Conservation (phyloP, 2,797 vertebrate species). For the Halcyon chelicuti region DNA sequence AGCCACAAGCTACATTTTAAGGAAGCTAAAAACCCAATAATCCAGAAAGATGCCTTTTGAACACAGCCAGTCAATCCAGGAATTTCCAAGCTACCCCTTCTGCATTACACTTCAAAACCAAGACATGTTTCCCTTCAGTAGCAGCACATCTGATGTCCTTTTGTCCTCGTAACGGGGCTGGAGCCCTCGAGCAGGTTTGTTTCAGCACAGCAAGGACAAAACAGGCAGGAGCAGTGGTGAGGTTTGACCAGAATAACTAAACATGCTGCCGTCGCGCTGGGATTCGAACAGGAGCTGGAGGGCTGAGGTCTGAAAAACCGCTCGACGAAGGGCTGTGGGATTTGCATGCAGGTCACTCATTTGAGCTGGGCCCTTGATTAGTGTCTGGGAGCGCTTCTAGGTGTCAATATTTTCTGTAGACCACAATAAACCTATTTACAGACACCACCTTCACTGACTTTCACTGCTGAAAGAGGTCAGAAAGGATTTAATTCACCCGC, state of each 20-base stretch:
- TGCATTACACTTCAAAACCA: neutral
- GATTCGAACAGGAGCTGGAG: neutral
- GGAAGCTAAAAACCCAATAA: neutral
- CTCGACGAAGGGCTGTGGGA: neutral
- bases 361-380: neutral
- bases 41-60: neutral
- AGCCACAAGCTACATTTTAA: neutral
- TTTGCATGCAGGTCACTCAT: conserved; percentile 27
- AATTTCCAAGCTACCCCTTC: neutral
- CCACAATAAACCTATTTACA: neutral
- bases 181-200: conserved; percentile 37
- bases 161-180: neutral
- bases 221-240: neutral
- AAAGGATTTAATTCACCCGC: fast-evolving
- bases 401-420: neutral
- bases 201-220: conserved; percentile 53
- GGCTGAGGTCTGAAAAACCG: neutral
- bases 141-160: conserved; percentile 12
- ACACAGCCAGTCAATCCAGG: neutral
- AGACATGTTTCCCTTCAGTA: neutral
- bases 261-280: neutral
- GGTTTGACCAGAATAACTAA: conserved; percentile 60
- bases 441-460: neutral
- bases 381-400: neutral
- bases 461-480: neutral